phyloP scores from a whole-genome alignment of 1,140 invertebrate genomes.

The Caerostris darwini region DNA sequence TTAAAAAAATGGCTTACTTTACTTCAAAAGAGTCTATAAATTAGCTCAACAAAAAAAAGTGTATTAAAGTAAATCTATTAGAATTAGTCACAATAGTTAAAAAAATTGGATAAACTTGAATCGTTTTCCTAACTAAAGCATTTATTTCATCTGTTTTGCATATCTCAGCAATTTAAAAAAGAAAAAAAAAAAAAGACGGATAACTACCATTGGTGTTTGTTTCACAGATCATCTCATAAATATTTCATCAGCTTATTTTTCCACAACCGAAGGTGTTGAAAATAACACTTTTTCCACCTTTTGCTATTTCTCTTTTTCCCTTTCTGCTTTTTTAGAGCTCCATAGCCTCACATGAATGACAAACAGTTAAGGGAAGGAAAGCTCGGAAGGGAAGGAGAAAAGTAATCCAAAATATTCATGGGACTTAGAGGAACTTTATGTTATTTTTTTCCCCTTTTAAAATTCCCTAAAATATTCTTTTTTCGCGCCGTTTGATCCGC shows the following conservation, averaged over 20 bases:
- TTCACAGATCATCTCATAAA: constrained; percentile 17
- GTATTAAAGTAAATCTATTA: no score
- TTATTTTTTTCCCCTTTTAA: constrained; percentile 6
- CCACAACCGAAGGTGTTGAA: not conserved
- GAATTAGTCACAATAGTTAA: no score
- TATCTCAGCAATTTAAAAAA: no score
- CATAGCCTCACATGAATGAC: constrained; percentile 64
- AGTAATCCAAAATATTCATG: constrained; percentile 73
- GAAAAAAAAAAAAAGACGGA: no score
- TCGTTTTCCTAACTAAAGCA: no score
- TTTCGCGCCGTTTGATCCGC: constrained; percentile 68
- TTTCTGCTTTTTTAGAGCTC: constrained; percentile 37
- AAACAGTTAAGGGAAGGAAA: constrained; percentile 24
- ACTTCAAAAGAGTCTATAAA: no score
- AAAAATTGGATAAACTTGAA: no score
- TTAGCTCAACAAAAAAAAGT: no score
- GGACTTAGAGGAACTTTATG: constrained; percentile 29
- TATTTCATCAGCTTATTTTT: constrained; percentile 50
- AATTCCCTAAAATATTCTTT: not conserved
- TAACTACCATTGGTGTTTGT: not conserved
- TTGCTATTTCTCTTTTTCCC: not conserved
- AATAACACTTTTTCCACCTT: not conserved
- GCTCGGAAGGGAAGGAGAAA: not conserved
- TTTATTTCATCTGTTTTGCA: no score
- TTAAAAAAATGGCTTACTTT: no score